These are phyloP conservation scores for Acleris sparsana DNA, from an alignment of 2,888 invertebrate genomes.

Conservation along the genomic window DNA sequence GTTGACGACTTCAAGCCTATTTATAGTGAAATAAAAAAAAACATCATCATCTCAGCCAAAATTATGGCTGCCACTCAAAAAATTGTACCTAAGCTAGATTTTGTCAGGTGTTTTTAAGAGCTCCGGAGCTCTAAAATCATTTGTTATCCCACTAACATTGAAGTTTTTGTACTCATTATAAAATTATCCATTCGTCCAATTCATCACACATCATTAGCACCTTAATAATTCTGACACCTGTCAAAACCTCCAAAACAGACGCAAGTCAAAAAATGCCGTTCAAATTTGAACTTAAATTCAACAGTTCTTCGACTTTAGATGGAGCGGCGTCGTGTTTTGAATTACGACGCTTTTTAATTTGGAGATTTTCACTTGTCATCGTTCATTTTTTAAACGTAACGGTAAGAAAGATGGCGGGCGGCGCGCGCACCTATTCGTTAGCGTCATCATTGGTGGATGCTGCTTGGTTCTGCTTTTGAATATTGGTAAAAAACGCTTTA, in stretches of 20 bases:
- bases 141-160: not conserved
- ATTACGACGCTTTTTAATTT: not conserved
- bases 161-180: not conserved
- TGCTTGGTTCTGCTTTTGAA: slow-evolving; percentile 4
- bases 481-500: too few relatives aligned
- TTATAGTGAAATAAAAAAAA: too few relatives aligned
- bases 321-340: not conserved
- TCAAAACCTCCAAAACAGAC: not conserved
- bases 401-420: slow-evolving; percentile 17
- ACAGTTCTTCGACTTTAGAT: not conserved
- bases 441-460: slow-evolving; percentile 40
- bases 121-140: not conserved
- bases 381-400: slow-evolving; percentile 28
- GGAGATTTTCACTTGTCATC: slow-evolving; percentile 9
- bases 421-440: slow-evolving; percentile 53
- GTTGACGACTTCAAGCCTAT: too few relatives aligned
- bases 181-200: slow-evolving; percentile 19
- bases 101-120: not conserved
- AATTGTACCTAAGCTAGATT: not conserved
- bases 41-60: too few relatives aligned
- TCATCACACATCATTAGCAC: slow-evolving; percentile 29
- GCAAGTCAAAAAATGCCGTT: not conserved
- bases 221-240: slow-evolving; percentile 13
- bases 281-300: not conserved
- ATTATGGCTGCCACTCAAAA: too few relatives aligned